These are phyloP conservation scores for Temnothorax nylanderi DNA, from an alignment of 1,140 invertebrate species.

Conservation along the genomic window DNA sequence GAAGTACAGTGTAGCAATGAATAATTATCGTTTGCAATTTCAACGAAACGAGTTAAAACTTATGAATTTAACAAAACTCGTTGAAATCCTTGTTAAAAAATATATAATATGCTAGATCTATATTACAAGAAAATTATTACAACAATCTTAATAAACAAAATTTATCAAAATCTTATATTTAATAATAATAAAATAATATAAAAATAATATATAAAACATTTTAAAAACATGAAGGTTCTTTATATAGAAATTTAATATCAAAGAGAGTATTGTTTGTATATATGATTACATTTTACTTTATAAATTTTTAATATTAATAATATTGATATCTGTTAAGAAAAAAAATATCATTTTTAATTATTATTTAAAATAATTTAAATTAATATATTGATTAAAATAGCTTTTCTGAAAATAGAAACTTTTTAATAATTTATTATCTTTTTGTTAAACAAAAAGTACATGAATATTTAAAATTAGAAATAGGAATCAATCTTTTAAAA, in stretches of 20 bases:
- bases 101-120: not conserved
- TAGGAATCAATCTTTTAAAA: not conserved
- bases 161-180: not conserved
- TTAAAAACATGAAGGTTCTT: not conserved
- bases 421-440: not conserved
- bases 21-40: not conserved
- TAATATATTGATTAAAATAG: no score
- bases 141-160: not conserved
- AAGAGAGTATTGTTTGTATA: not conserved
- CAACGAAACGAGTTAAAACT: no score
- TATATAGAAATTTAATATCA: not conserved
- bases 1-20: not conserved
- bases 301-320: not conserved
- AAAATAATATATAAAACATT: not conserved
- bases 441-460: not conserved
- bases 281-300: not conserved
- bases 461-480: not conserved
- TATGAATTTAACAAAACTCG: no score
- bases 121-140: not conserved
- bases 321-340: not conserved
- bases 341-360: not conserved
- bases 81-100: not conserved
- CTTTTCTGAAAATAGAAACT: not conserved
- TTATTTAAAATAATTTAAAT: not conserved
- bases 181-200: not conserved